Conservation (phyloP, 2,888 invertebrate genomes). For the Eupithecia vulgata region DNA sequence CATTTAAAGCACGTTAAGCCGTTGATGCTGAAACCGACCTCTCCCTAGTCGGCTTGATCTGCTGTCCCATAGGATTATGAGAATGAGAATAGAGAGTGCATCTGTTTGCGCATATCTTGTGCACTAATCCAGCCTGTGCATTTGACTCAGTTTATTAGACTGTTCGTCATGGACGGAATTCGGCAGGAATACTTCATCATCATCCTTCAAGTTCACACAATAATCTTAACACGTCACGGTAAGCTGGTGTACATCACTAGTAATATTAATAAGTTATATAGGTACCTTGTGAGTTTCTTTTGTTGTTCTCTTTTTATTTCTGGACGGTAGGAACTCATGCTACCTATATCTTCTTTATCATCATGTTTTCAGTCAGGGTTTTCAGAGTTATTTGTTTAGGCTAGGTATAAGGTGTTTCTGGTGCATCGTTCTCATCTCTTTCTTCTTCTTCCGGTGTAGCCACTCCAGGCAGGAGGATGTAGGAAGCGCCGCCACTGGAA, state of each 20-base stretch:
- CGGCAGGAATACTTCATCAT: not conserved
- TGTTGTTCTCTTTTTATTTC: not conserved
- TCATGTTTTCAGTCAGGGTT: not conserved
- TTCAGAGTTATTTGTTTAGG: not conserved
- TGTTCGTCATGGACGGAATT: not conserved
- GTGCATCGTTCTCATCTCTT: conserved; percentile 33
- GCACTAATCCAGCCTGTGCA: not conserved
- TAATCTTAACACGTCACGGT: not conserved
- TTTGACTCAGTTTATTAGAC: not conserved
- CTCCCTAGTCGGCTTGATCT: not conserved
- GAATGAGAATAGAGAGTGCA: not conserved
- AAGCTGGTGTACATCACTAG: not conserved
- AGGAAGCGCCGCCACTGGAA: conserved; percentile 65
- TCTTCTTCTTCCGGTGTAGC: conserved; percentile 50
- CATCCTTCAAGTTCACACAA: not conserved
- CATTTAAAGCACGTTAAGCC: not conserved
- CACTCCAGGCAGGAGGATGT: conserved; percentile 67
- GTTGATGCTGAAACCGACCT: not conserved
- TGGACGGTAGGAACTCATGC: not conserved
- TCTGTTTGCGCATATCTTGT: not conserved
- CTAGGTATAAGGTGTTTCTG: conserved; percentile 54
- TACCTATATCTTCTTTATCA: not conserved
- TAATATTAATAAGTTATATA: not conserved
- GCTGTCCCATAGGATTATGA: not conserved
- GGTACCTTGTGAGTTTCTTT: not conserved